Base-by-base conservation (phyloP, 2,113 vertebrate genomes). In the Leptobrachium ailaonicum region DNA sequence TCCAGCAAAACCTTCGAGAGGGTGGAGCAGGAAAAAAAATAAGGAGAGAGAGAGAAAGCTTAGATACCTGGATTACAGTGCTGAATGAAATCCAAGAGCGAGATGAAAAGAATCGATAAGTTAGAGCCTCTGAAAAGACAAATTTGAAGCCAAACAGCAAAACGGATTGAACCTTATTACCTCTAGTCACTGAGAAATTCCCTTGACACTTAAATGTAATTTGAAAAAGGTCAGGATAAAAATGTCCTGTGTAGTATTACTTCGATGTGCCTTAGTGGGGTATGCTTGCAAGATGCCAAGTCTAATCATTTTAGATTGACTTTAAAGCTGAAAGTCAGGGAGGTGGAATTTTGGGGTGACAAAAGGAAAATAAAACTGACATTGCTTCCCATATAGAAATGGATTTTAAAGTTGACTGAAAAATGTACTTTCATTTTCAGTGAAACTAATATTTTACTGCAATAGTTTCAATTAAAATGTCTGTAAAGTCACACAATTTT, bases 111-210 rank as follows among this genome's bases (percentile, higher is more conserved):
- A 91, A 92, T 45, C 88, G 92, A 90, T 91, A 93, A 91, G 85
- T 89, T 88, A 84, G 82, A 84, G 86, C 87, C 89, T 84, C 47
- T 72, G 83, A 87, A 80, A 85, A 93, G 88, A 87, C 89, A 87
- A 91, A 94, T 93, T 91, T 90, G 88, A 91, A 90, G 90, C 82
- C 89, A 91, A 89, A 86, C 78, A 75, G 88, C 89, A 94, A 91
- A 91, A 91, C 76, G 76, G 90, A 92, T 92, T 92, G 91, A 92
- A 92, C 89, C 89, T 92, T 91, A 92, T 93, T 94, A 92, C 90
- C 88, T 92, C 87, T 83, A 90, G 90, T 92, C 88, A 89, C 88
- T 90, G 88, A 90, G 88, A 92, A 93, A 92, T 91, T 92, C 93
- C 90, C 92, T 50, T 91, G 91, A 92, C 85, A 90, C 88, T 89